Evolutionary conservation across 35 echinoderm and acorn worm genomes (phyloP), one percentile per base, ranked within the genome.

Genomic region (Patiria miniata): DNA sequence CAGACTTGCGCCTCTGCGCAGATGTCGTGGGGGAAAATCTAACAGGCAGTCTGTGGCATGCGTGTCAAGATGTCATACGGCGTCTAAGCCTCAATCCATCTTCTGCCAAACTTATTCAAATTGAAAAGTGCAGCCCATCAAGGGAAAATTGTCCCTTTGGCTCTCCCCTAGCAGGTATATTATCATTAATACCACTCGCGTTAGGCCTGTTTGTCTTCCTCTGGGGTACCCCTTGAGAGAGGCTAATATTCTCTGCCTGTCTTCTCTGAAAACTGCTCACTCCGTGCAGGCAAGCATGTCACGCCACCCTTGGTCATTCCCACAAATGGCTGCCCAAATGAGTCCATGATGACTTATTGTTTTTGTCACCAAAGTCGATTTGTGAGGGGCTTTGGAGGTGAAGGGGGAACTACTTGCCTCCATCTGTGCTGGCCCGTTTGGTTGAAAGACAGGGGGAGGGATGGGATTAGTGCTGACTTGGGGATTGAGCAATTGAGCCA

Each of bases 331-430:
- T 23, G 21, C 26, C 65, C 65, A 73, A 32, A 73, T 73, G 65
- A 73, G 65, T 73, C 65, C 65, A 73, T 73, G 65, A 73, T 73
- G 65, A 73, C 65, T 73, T 73, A 73, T 26, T 73, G 65, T 73
- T 73, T 73, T 73, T 73, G 65, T 73, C 65, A 73, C 26, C 14
- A 30, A 23, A 73, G 65, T 10, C 65, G 65, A 73, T 32, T 47
- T 47, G 42, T 47, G 4, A 47, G 42, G 42, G 12, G 4, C 42
- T 6, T 12, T 47, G 42, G 42, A 12, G 4, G 4, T 6, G 12
- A 47, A 47, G 42, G 42, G 42, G 42, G 42, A 47, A 47, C 4
- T 12, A 47, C 42, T 47, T 12, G 4, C 4, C 42, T 34, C 65
- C 65, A 73, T 73, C 65, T 73, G 65, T 73, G 65, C 26, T 34